Percentiles rank a stretch among this genome's conserved stretches.
Conservation (phyloP, 2,113 vertebrate species). For the Daboia siamensis region DNA sequence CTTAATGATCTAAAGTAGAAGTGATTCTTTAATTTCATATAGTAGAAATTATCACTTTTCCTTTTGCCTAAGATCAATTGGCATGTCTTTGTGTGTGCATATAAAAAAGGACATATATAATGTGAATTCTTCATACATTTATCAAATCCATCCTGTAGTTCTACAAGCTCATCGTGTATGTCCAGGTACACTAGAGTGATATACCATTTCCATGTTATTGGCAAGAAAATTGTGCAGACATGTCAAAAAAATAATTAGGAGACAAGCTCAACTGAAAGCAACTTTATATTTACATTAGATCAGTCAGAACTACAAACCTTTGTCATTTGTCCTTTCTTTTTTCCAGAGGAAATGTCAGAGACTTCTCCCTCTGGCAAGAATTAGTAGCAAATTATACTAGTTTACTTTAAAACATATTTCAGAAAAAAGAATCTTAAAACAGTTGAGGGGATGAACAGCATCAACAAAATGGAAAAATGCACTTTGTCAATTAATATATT, state of each 20-base stretch:
- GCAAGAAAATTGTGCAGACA: neutral
- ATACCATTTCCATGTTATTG: neutral
- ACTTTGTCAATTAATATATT: neutral
- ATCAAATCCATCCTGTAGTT: neutral
- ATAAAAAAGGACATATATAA: neutral
- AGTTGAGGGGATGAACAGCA: neutral
- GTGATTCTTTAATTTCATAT: slow-evolving; percentile 20
- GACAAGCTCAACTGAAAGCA: neutral
- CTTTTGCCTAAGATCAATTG: neutral
- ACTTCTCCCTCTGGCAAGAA: neutral
- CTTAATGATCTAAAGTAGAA: neutral
- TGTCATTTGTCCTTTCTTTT: neutral
- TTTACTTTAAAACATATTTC: neutral
- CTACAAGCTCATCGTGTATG: neutral
- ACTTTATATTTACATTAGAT: neutral
- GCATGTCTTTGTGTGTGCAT: neutral
- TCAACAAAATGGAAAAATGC: neutral
- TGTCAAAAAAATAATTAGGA: neutral
- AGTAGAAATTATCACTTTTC: neutral
- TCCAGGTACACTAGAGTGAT: neutral
- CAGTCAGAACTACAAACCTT: neutral
- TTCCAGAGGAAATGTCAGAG: neutral
- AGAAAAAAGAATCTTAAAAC: neutral
- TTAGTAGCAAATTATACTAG: neutral
- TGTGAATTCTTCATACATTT: neutral